Conservation (phyloP, 1,140 invertebrate species). For the Caenorhabditis inopinata region DNA sequence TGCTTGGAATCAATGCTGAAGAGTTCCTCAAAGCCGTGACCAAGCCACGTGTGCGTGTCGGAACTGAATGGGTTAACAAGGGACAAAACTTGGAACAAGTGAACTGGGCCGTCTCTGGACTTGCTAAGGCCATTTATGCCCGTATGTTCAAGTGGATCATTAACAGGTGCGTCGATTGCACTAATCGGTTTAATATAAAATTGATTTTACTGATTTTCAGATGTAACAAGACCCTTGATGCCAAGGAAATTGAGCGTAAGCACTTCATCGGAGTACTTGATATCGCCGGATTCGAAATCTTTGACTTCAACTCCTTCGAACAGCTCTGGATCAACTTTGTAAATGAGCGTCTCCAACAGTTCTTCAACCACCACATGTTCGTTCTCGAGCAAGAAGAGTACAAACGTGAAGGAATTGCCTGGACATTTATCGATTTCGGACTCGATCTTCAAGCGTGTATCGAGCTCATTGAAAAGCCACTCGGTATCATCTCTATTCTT, state of each 20-base stretch:
- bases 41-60: slow-evolving; percentile 73
- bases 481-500: slow-evolving; percentile 99
- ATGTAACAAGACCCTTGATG: slow-evolving; percentile 73
- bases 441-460: slow-evolving; percentile 98
- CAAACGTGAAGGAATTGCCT: slow-evolving; percentile 93
- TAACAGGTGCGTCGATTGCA: slow-evolving; percentile 56
- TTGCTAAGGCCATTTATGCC: slow-evolving; percentile 73
- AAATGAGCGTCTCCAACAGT: slow-evolving; percentile 99
- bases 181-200: background rate
- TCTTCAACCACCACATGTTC: slow-evolving; percentile 99
- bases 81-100: slow-evolving; percentile 76
- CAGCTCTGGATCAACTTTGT: slow-evolving; percentile 99
- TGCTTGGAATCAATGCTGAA: slow-evolving; percentile 71
- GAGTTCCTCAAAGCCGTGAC: slow-evolving; percentile 72
- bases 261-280: slow-evolving; percentile 85
- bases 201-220: background rate
- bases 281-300: slow-evolving; percentile 99
- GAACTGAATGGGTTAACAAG: slow-evolving; percentile 73
- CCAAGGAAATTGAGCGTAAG: slow-evolving; percentile 69
- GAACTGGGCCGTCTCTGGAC: slow-evolving; percentile 70
- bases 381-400: slow-evolving; percentile 98
- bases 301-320: slow-evolving; percentile 99
- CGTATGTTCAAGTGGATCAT: slow-evolving; percentile 73
- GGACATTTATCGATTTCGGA: slow-evolving; percentile 99
- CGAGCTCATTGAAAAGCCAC: slow-evolving; percentile 98